Base-by-base conservation (phyloP, 2,797 vertebrate species). In the Cyprinella venusta region DNA sequence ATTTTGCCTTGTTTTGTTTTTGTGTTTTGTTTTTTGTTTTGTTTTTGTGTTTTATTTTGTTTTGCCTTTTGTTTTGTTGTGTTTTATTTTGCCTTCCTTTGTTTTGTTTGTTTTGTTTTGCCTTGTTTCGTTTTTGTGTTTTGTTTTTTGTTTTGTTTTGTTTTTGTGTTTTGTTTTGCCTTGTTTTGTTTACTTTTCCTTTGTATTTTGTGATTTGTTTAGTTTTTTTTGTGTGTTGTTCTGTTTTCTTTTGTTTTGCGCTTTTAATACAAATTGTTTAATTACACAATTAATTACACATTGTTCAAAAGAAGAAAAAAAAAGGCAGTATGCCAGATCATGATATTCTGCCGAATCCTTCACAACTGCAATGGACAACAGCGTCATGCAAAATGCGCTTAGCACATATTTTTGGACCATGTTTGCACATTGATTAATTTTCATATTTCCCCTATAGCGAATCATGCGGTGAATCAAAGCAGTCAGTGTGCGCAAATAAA, bases 1-100 rank as follows among this genome's bases (percentile, higher is more conserved):
- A 0, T 8, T 19, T 12, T 61, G 4, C 0, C 3, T 40, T 0
- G 40, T 9, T 19, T 38, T 1, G 4, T 18, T 9, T 4, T 5
- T 61, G 4, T 38, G 30, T 1, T 10, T 36, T 36, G 33, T n/a
- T 8, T 4, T 63, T 16, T 2, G 0, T 33, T 19, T 2, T 5
- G 42, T 5, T 19, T 38, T 18, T 9, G 1, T 10, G 16, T 38
- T 15, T 24, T 6, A 3, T 33, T 33, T n/a, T n/a, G n/a, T n/a
- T n/a, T n/a, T 2, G 30, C 30, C 30, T 4, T 1, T n/a, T n/a
- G 40, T 5, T 19, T 38, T 1, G 4, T 18, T 9, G 1, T 10
- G 16, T 38, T 15, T 24, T 6, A 3, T 33, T 33, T 33, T 33
- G 30, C 30, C 30, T 4, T 2, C 2, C 30, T 3, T 4, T 1